Base-by-base conservation (phyloP, 1,140 invertebrate genomes). In the Rhopalosiphum maidis region DNA sequence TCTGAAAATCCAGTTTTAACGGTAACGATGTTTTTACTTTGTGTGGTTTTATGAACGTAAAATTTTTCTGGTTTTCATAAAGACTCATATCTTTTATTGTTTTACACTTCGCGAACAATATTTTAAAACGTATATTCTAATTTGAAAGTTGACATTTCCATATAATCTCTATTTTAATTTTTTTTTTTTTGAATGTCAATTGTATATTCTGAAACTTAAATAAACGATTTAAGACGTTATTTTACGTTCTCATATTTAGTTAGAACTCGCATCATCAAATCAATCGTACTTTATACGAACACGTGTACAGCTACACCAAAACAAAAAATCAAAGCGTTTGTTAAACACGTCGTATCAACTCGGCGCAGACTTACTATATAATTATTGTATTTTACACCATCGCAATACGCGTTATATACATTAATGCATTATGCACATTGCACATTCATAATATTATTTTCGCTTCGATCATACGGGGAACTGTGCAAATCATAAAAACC, bases 1-100 rank as follows among this genome's bases (percentile, higher is more conserved):
- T 92, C 54, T 25, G 4, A 30, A 83, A 83, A 92, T 92, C 91
- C 91, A 92, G 91, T 92, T 92, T 92, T 85, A 92, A 92, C 91
- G 91, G 91, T 92, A 92, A 48, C 7, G n/a, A 83, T 30, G 25
- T 77, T 46, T 60, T 68, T 77, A 37, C 18, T 30, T 91, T 9
- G 3, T 23, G 60, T 37, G 90, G 86, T 87, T 48, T 51, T 48
- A 48, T 88, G 35, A 88, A 88, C 3, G 48, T 88, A 88, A 88
- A 54, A n/a, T 48, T 87, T 30, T 87, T 87, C 43, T n/a, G 46
- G 23, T 43, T 41, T 77, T 46, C 25, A 87, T 30, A 48, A 87
- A 87, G 18, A 87, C 43, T 46, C n/a, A 54, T 54, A 54, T 54
- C 25, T 51, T 35, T 55, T 41, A 43, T 54, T 89, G 21, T 54